Evolutionary conservation across 2,113 vertebrate genomes (phyloP).

Genomic region (Hoplias malabaricus): DNA sequence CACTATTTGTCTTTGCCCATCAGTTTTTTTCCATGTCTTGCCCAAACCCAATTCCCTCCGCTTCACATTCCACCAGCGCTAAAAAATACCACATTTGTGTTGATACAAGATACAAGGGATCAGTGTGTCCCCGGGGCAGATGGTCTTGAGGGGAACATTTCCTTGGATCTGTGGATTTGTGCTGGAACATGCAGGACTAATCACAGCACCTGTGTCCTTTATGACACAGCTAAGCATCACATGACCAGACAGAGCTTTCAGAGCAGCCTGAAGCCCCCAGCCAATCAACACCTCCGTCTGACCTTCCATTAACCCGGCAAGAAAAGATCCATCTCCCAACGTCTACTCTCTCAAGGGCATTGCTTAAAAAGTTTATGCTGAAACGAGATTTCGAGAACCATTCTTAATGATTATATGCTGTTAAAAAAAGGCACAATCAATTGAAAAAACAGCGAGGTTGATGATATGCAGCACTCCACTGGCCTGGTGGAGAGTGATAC

Average conservation of each 20-base stretch:
- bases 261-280: conserved; percentile 8
- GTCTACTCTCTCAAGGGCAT: conserved; percentile 33
- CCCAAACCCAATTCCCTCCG: conserved; percentile 17
- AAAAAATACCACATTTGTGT: conserved; percentile 61
- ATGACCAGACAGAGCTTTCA: conserved; percentile 51
- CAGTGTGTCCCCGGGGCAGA: conserved; percentile 61
- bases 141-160: conserved; percentile 50
- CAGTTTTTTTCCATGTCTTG: conserved; percentile 11
- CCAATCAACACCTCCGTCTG: conserved; percentile 51
- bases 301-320: conserved; percentile 48
- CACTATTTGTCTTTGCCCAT: conserved; percentile 20
- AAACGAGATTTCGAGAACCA: conserved; percentile 31
- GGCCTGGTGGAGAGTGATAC: conserved; percentile 54
- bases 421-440: conserved; percentile 39
- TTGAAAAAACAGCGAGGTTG: conserved; percentile 25
- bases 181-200: conserved; percentile 71
- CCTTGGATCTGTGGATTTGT: conserved; percentile 66
- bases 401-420: conserved; percentile 52
- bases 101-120: conserved; percentile 69
- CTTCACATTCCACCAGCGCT: conserved; percentile 60
- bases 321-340: conserved; percentile 47
- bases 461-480: conserved; percentile 52
- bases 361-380: conserved; percentile 43
- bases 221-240: conserved; percentile 66
- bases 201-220: conserved; percentile 72